Evolutionary conservation across 2,888 invertebrate species (phyloP), one percentile per base, ranked within the genome.

Genomic region (Hirtodrosophila duncani): DNA sequence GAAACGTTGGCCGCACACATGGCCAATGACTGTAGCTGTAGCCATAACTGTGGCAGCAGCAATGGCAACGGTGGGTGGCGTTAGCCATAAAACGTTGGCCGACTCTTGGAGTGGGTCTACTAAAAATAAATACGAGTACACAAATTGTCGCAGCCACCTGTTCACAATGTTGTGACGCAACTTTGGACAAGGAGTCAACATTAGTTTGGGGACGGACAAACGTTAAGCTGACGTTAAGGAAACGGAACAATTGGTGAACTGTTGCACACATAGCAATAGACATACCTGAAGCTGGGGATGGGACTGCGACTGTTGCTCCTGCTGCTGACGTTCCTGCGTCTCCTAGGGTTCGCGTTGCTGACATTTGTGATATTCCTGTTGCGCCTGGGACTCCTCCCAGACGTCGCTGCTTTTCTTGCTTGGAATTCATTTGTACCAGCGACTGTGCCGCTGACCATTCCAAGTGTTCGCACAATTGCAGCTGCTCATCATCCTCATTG

Each of bases 361-460:
- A 26, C 24, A 26, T n/a, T 31, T 10, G 2, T 45, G 27, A 3
- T 6, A 36, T 30, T 18, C 14, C 17, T 20, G 51, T 33, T 33
- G 34, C 31, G 23, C 21, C n/a, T 8, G 50, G 18, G 24, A 17
- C 3, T 14, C 11, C 30, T 24, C 42, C 63, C 33, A 63, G 38
- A 17, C 71, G 51, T 5, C 83, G 75, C 36, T 71, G 78, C 27
- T 83, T 84, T 27, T 84, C 84, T 59, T 75, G 75, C 65, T 86
- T 85, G 44, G 81, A 81, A 71, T 84, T 86, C 82, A 86, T 84
- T 75, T 86, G 84, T 45, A 86, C 85, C 46, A 86, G 59, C 37
- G 86, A 86, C 53, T 86, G 85, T 38, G 86, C 86, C 23, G 86
- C 86, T 26, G 85, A 84, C 86, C 86, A 86, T 59, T 86, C 86